phyloP scores from a whole-genome alignment of 2,888 invertebrate species.

The Diloba caeruleocephala region DNA sequence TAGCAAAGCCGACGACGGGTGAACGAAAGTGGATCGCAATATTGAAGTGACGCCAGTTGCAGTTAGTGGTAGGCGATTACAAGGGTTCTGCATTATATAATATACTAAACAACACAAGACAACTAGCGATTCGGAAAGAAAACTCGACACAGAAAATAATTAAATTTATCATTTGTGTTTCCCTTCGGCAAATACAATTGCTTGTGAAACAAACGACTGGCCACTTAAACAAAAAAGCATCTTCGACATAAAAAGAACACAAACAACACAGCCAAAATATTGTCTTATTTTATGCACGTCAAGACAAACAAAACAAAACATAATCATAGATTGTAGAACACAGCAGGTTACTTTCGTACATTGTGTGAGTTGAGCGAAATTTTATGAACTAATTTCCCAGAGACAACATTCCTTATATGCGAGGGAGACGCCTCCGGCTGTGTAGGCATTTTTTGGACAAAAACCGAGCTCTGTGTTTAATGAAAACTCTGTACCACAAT shows the following conservation, averaged over 20 bases:
- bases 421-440: slow-evolving; percentile 76
- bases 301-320: slow-evolving; percentile 52
- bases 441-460: slow-evolving; percentile 80
- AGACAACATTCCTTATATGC: slow-evolving; percentile 84
- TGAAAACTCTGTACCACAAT: slow-evolving; percentile 85
- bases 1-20: too few species aligned
- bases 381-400: slow-evolving; percentile 87
- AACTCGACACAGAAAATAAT: slow-evolving; percentile 21
- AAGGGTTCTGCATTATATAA: too few species aligned
- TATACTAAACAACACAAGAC: too few species aligned
- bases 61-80: too few species aligned
- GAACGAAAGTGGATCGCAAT: too few species aligned
- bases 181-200: slow-evolving; percentile 33
- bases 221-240: slow-evolving; percentile 35
- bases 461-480: slow-evolving; percentile 83
- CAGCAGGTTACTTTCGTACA: slow-evolving; percentile 59
- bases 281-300: slow-evolving; percentile 35
- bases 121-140: neutral
- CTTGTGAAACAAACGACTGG: slow-evolving; percentile 18
- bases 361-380: slow-evolving; percentile 71
- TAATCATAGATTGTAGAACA: slow-evolving; percentile 61
- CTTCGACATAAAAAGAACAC: slow-evolving; percentile 31
- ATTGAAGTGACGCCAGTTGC: too few species aligned
- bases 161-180: slow-evolving; percentile 11
- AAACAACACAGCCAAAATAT: slow-evolving; percentile 33